Percentiles rank a stretch among this genome's conserved stretches.
Conservation (phyloP, 2,113 vertebrate genomes). For the Antennarius striatus region DNA sequence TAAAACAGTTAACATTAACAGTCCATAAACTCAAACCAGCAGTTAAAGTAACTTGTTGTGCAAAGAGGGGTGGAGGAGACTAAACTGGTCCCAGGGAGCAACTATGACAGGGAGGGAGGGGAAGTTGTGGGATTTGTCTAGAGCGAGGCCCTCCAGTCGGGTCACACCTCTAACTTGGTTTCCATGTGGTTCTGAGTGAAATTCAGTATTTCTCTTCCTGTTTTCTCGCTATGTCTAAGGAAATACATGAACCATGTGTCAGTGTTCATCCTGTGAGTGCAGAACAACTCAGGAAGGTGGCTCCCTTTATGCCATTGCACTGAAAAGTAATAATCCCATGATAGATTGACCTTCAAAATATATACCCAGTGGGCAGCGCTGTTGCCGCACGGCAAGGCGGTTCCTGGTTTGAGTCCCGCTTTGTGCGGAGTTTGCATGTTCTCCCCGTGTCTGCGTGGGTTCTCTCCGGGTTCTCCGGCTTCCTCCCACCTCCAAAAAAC, state of each 20-base stretch:
- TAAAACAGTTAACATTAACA: slow-evolving; percentile 60
- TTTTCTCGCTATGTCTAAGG: slow-evolving; percentile 5
- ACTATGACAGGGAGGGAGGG: not conserved
- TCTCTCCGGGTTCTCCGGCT: no score
- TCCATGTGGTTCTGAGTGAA: slow-evolving; percentile 16
- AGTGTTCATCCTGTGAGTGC: not conserved
- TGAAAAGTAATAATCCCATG: no score
- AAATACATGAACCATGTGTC: not conserved
- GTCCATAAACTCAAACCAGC: slow-evolving; percentile 58
- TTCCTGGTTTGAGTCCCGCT: no score
- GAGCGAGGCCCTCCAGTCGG: not conserved
- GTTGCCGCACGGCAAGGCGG: no score
- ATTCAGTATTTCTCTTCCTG: slow-evolving; percentile 12
- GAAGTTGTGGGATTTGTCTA: slow-evolving; percentile 9
- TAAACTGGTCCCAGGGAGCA: slow-evolving; percentile 30
- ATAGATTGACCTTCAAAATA: no score
- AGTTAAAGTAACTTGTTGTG: slow-evolving; percentile 44
- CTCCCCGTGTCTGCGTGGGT: no score
- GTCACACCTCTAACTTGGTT: slow-evolving; percentile 4
- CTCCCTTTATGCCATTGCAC: no score
- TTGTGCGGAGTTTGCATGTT: no score
- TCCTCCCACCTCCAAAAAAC: no score
- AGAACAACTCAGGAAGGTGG: no score
- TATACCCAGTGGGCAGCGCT: no score
- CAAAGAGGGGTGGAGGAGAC: slow-evolving; percentile 51